phyloP scores from a whole-genome alignment of 2,797 vertebrate genomes.

The Spea hammondii region DNA sequence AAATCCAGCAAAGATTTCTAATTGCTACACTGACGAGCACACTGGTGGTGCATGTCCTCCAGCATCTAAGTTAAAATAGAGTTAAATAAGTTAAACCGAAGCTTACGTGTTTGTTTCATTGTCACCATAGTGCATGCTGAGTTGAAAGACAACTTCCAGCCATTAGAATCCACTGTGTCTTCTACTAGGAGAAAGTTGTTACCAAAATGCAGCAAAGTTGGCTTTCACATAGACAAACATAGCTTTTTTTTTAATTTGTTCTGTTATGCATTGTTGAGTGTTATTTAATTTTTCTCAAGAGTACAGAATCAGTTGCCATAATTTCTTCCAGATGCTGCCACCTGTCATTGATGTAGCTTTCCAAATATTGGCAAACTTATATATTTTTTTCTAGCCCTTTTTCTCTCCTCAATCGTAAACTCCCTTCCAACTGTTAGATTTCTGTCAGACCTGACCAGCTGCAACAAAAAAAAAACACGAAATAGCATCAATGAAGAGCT shows the following conservation, averaged over 20 bases:
- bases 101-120: not conserved
- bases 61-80: not conserved
- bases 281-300: conserved; percentile 45
- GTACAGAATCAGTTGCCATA: conserved; percentile 28
- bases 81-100: not conserved
- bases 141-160: not conserved
- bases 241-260: conserved; percentile 6
- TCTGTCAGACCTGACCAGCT: conserved; percentile 52
- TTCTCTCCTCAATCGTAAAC: conserved; percentile 26
- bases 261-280: conserved; percentile 39
- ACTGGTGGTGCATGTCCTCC: not conserved
- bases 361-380: conserved; percentile 52
- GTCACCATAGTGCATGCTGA: conserved; percentile 2
- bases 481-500: conserved; percentile 34
- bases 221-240: conserved; percentile 15
- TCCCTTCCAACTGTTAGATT: conserved; percentile 47
- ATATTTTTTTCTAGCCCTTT: conserved; percentile 10
- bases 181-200: not conserved
- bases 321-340: conserved; percentile 47
- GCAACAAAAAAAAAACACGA: conserved; percentile 42
- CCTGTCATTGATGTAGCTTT: conserved; percentile 37
- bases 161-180: not conserved
- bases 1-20: not conserved
- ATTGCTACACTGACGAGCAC: not conserved
- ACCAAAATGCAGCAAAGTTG: conserved; percentile 9